A percentile compares a stretch with the other conserved stretches of the same genome.
phyloP scores from a whole-genome alignment of 2,888 invertebrate species.

The Conomelus anceps region DNA sequence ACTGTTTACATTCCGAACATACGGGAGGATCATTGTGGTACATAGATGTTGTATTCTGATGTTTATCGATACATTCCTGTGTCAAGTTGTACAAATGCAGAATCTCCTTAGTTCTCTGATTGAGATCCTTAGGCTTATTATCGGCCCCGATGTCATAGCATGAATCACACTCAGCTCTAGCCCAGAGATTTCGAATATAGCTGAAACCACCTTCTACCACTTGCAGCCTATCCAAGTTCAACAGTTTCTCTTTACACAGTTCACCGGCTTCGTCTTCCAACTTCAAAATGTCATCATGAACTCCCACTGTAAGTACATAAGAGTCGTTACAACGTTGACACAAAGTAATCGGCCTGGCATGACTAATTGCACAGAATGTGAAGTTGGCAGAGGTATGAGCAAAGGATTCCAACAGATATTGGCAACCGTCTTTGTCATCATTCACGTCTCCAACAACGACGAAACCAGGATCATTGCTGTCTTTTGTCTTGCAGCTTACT shows the following conservation, averaged over 20 bases:
- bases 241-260: constrained; percentile 50
- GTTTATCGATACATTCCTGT: constrained; percentile 8
- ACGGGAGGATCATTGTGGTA: constrained; percentile 44
- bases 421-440: constrained; percentile 29
- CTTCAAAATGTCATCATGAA: constrained; percentile 48
- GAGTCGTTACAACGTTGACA: constrained; percentile 53
- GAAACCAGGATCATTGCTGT: neutral
- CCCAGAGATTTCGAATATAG: constrained; percentile 52
- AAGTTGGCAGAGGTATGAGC: constrained; percentile 52
- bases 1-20: constrained; percentile 50
- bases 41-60: constrained; percentile 23
- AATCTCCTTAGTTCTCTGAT: constrained; percentile 15
- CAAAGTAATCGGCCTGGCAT: constrained; percentile 55
- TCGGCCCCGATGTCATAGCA: constrained; percentile 16
- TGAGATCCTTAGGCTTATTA: constrained; percentile 15
- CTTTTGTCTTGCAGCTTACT: neutral
- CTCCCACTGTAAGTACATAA: constrained; percentile 48
- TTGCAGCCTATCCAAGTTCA: constrained; percentile 57
- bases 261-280: constrained; percentile 47
- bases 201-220: constrained; percentile 52
- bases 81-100: constrained; percentile 16
- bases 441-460: neutral
- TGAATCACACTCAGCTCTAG: constrained; percentile 50
- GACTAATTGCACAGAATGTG: constrained; percentile 52
- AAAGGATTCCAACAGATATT: constrained; percentile 41